Percentiles rank a stretch among this genome's conserved stretches.
Evolutionary conservation across 2,797 vertebrate genomes (phyloP).

Genomic region (Pagetopsis macropterus): DNA sequence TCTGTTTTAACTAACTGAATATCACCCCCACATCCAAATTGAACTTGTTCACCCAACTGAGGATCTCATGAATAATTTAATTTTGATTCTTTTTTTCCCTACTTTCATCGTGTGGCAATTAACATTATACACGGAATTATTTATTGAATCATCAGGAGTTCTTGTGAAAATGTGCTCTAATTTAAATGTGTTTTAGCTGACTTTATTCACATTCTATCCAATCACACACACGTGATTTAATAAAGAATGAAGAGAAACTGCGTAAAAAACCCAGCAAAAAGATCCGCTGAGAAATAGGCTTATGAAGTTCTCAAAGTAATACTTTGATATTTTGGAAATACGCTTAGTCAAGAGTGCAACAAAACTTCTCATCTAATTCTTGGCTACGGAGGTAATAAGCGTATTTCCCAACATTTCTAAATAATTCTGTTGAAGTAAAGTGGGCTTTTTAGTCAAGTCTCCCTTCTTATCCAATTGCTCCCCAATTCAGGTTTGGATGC

Average conservation of each 20-base stretch:
- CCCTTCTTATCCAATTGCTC: conserved; percentile 36
- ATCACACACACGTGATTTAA: not conserved
- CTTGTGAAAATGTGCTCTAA: not conserved
- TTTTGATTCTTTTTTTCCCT: not conserved
- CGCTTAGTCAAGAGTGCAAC: not conserved
- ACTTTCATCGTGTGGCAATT: conserved; percentile 9
- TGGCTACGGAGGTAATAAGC: not conserved
- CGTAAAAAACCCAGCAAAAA: not conserved
- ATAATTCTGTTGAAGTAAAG: conserved; percentile 5
- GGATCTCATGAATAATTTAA: conserved; percentile 40
- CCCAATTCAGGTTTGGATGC: conserved; percentile 93
- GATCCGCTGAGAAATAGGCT: not conserved
- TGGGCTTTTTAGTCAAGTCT: conserved; percentile 22
- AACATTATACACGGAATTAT: conserved; percentile 18
- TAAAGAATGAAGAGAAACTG: not conserved
- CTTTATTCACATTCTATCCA: conserved; percentile 5
- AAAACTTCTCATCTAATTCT: not conserved
- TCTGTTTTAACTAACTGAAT: conserved; percentile 9
- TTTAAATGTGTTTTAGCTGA: not conserved
- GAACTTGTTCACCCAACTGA: conserved; percentile 23
- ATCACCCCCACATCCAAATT: not conserved
- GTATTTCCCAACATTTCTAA: not conserved
- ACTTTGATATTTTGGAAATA: conserved; percentile 6
- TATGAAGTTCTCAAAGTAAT: not conserved
- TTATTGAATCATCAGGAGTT: conserved; percentile 9